Conservation (phyloP, 2,113 vertebrate species). For the Platysteira castanea region DNA sequence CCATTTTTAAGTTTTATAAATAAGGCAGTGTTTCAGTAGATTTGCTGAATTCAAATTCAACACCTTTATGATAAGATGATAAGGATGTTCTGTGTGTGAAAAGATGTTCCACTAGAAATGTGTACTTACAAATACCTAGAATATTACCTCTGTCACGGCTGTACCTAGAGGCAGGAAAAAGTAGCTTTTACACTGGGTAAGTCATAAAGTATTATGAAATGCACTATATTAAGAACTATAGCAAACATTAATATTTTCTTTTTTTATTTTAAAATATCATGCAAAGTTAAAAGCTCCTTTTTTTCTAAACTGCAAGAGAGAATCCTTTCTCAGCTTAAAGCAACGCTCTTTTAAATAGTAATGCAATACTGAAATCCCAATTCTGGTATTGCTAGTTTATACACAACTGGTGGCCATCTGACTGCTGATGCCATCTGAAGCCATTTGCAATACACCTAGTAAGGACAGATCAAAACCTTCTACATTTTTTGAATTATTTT, state of each 20-base stretch:
- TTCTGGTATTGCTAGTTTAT: not conserved
- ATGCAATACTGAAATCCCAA: not conserved
- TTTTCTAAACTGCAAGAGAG: not conserved
- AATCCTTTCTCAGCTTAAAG: not conserved
- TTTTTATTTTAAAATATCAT: not conserved
- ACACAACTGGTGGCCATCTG: not conserved
- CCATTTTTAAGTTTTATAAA: not conserved
- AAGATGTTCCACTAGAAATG: constrained; percentile 1
- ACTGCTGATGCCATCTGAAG: not conserved
- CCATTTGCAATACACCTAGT: not conserved
- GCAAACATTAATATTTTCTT: not conserved
- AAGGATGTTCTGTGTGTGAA: not conserved
- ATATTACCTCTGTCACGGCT: not conserved
- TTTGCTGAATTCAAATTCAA: not conserved
- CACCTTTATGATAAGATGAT: not conserved
- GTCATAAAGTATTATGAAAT: not conserved
- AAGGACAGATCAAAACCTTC: not conserved
- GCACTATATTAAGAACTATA: not conserved
- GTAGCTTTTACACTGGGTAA: not conserved
- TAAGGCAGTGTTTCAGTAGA: not conserved
- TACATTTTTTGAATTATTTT: not conserved
- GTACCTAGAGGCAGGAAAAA: not conserved
- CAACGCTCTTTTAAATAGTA: not conserved
- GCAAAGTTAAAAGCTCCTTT: not conserved
- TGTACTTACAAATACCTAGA: constrained; percentile 5